phyloP scores from a whole-genome alignment of 2,888 invertebrate species.

The Plagiodera versicolora region DNA sequence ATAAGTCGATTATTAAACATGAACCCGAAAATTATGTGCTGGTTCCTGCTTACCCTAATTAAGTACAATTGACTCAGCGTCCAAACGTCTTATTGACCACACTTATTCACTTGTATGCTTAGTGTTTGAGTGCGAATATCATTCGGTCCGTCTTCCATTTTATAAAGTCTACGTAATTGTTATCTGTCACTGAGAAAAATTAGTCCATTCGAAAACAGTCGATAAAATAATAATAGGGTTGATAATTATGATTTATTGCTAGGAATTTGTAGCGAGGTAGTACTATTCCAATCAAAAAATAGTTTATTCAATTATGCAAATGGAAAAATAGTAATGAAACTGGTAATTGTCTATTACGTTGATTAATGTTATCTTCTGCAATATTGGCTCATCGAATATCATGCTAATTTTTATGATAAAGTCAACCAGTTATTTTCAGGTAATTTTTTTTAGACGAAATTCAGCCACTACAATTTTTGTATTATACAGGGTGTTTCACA shows the following conservation, averaged over 20 bases:
- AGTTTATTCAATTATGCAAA: slow-evolving; percentile 8
- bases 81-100: background rate
- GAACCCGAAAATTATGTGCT: background rate
- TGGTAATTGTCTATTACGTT: slow-evolving; percentile 9
- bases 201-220: slow-evolving; percentile 1
- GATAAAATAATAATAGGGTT: slow-evolving; percentile 8
- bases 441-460: too few relatives aligned
- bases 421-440: too few relatives aligned
- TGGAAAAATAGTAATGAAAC: background rate
- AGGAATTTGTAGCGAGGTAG: background rate
- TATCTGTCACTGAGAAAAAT: background rate
- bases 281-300: slow-evolving; percentile 6
- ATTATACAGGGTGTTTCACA: too few relatives aligned
- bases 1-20: too few relatives aligned
- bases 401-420: too few relatives aligned
- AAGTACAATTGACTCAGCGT: background rate
- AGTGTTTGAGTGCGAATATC: background rate
- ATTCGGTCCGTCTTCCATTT: background rate
- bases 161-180: background rate
- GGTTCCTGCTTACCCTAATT: background rate
- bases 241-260: slow-evolving; percentile 4
- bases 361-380: slow-evolving; percentile 3
- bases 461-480: too few relatives aligned
- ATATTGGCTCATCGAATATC: background rate
- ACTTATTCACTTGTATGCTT: background rate